Base-by-base conservation (phyloP, 1,140 invertebrate species). In the Plutomurus gul region DNA sequence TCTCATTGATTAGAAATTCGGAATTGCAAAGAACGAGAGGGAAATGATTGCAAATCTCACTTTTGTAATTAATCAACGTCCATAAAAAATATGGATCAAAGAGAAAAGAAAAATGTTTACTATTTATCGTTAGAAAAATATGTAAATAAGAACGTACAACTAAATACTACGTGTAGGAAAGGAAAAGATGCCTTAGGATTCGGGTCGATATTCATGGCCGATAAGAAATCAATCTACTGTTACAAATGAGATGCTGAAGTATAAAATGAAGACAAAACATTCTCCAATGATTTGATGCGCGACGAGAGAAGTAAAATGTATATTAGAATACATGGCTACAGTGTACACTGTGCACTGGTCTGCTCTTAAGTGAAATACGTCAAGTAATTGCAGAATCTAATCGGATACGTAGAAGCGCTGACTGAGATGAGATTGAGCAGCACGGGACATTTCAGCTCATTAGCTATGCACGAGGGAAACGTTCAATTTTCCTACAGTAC, bases 361-460 rank as follows among this genome's bases (percentile, higher is more conserved):
- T n/a, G n/a, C n/a, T n/a, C 39, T 43, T 43, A n/a, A 43, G 39
- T 43, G n/a, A 43, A 43, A 43, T 43, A 43, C 2, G n/a, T 43
- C 36, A n/a, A 65, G 56, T 65, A 65, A 65, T 56, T 65, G 56
- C 27, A 65, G 30, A 65, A 65, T 0, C 18, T 65, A 65, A 65
- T 65, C 56, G 56, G 56, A 65, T 65, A 65, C 56, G 30, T 36
- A 30, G 25, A 65, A 65, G 56, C n/a, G n/a, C n/a, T n/a, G n/a
- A n/a, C n/a, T n/a, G n/a, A 65, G 56, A 65, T 27, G 56, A 65
- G 56, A 65, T 36, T 65, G 56, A 65, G 56, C 30, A 65, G 56
- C 56, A 65, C 56, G 56, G 56, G 56, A 65, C 56, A 65, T 65
- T 65, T 65, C 30, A 65, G 56, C 56, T 65, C 56, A 65, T 65